Conservation (phyloP, 1,140 invertebrate genomes). For the Drosophila navojoa region DNA sequence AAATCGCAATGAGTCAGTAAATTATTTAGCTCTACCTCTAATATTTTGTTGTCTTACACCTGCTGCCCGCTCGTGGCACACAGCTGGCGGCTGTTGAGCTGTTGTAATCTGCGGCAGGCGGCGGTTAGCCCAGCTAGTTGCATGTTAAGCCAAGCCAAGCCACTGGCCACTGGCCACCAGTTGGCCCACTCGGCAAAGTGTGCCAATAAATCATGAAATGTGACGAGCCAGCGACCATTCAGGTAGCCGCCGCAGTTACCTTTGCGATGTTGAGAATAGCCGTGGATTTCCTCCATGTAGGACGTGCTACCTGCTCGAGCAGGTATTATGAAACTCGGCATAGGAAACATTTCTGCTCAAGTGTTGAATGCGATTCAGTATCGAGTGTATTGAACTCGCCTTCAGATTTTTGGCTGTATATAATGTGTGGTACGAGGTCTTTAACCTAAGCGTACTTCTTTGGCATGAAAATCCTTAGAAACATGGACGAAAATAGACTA, state of each 20-base stretch:
- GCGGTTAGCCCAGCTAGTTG: not conserved
- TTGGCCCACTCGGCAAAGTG: constrained; percentile 66
- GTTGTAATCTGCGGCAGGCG: constrained; percentile 16
- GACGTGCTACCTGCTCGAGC: not conserved
- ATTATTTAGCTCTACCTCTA: no score
- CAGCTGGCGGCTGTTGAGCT: constrained; percentile 12
- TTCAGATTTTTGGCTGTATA: no score
- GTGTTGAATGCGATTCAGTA: no score
- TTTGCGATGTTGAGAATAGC: no score
- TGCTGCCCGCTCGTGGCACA: constrained; percentile 1
- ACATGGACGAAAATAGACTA: constrained; percentile 53
- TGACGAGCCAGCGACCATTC: constrained; percentile 35
- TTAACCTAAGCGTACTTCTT: constrained; percentile 48
- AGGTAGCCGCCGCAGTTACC: not conserved
- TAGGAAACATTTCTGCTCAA: no score
- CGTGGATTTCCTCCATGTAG: no score
- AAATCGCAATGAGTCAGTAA: no score
- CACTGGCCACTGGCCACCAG: constrained; percentile 18
- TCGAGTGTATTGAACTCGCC: constrained; percentile 11
- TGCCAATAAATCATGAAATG: constrained; percentile 77
- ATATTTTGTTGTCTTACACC: not conserved
- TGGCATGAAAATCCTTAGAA: constrained; percentile 57
- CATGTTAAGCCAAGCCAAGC: constrained; percentile 8
- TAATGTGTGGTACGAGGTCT: constrained; percentile 37
- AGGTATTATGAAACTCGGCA: not conserved